Evolutionary conservation across 2,888 invertebrate species (phyloP).

Genomic region (Blastobasis lacticolella): DNA sequence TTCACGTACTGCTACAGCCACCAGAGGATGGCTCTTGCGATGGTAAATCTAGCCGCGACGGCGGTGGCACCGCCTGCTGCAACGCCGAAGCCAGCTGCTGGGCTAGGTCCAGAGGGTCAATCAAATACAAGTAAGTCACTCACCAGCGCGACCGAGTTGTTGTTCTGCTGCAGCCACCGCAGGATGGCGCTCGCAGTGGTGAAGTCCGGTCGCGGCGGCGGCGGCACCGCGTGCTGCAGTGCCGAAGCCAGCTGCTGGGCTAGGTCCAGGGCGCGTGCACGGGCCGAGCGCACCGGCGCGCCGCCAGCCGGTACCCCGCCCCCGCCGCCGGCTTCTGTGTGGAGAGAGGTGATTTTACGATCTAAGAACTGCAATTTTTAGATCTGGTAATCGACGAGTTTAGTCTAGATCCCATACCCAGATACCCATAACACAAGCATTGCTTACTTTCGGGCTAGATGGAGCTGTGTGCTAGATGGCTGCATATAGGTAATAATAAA

Average conservation of each 20-base stretch:
- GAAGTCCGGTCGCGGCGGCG: slow-evolving; percentile 79
- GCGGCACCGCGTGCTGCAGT: slow-evolving; percentile 77
- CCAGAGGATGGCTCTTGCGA: not conserved
- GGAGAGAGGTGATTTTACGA: no score
- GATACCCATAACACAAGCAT: no score
- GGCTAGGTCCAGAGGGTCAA: not conserved
- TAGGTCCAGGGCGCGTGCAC: slow-evolving; percentile 75
- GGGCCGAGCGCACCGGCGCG: slow-evolving; percentile 59
- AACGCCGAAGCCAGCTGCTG: not conserved
- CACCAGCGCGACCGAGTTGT: slow-evolving; percentile 59
- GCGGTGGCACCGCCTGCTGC: not conserved
- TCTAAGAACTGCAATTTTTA: no score
- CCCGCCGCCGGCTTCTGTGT: slow-evolving; percentile 42
- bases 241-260: slow-evolving; percentile 78
- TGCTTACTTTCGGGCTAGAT: no score
- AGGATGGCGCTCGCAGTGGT: slow-evolving; percentile 78
- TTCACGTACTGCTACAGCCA: not conserved
- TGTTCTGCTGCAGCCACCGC: slow-evolving; percentile 78
- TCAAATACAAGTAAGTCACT: slow-evolving; percentile 26
- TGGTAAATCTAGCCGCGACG: not conserved
- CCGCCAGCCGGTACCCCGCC: slow-evolving; percentile 28
- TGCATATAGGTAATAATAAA: no score
- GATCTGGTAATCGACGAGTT: no score
- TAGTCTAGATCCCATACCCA: no score
- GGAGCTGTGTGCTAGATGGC: no score